A percentile compares a stretch with the other conserved stretches of the same genome.
Evolutionary conservation across 2,888 invertebrate genomes (phyloP).

Genomic region (Halictus quadricinctus): DNA sequence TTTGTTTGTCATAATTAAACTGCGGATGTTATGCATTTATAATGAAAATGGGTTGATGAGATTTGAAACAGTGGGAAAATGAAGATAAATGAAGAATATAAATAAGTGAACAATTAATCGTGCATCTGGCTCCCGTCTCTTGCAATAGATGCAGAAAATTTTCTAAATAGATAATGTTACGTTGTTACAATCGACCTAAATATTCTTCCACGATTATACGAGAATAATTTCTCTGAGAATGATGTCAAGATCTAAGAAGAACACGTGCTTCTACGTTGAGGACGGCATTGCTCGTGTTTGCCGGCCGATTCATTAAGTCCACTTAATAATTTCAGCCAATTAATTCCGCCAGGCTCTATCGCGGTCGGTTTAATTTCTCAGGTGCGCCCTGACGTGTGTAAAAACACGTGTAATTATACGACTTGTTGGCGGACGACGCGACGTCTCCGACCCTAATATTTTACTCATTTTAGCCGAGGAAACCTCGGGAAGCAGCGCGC

Average conservation of each 20-base stretch:
- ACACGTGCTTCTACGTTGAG: background rate
- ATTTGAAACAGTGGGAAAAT: too few relatives aligned
- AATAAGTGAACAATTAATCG: too few relatives aligned
- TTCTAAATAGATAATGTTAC: background rate
- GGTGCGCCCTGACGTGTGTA: background rate
- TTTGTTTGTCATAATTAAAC: background rate
- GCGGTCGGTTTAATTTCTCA: constrained; percentile 4
- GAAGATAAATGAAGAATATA: background rate
- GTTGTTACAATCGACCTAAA: background rate
- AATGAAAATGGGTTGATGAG: background rate
- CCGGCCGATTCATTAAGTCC: background rate
- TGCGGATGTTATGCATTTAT: background rate
- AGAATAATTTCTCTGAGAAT: background rate
- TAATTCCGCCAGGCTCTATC: background rate
- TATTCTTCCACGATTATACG: background rate
- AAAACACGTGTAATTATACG: constrained; percentile 53
- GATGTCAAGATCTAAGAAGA: background rate
- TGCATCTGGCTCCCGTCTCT: background rate
- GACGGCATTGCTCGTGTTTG: background rate
- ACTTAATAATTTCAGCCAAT: background rate
- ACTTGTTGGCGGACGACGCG: constrained; percentile 26
- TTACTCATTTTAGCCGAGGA: constrained; percentile 52
- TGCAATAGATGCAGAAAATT: background rate
- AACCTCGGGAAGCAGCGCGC: constrained; percentile 32
- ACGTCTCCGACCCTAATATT: constrained; percentile 42